Evolutionary conservation across 2,113 vertebrate genomes (phyloP).

Genomic region (Ammospiza caudacuta): DNA sequence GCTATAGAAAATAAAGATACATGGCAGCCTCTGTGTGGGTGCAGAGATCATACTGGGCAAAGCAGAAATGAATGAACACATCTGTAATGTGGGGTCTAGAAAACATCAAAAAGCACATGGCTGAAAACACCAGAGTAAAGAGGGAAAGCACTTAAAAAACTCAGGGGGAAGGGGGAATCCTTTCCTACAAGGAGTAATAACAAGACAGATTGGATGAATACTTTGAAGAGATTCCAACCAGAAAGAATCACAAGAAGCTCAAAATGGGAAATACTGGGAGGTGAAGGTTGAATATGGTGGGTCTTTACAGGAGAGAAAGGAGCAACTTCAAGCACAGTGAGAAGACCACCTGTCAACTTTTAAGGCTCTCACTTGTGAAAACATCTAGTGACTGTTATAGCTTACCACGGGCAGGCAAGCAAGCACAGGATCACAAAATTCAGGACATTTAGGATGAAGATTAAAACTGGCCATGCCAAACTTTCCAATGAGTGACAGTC

Average conservation of each 20-base stretch:
- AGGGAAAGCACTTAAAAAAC: not conserved
- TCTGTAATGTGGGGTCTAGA: rapidly evolving
- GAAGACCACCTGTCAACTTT: not conserved
- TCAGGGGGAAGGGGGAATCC: not conserved
- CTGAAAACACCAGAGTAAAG: not conserved
- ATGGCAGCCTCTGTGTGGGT: not conserved
- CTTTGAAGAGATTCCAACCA: not conserved
- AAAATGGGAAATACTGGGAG: not conserved
- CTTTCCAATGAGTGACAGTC: not conserved
- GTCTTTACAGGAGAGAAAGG: not conserved
- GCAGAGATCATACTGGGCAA: not conserved
- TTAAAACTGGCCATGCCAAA: not conserved
- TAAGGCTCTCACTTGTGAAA: not conserved
- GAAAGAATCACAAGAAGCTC: not conserved
- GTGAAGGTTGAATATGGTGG: not conserved
- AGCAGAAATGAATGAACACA: not conserved
- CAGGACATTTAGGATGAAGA: not conserved
- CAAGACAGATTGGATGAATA: not conserved
- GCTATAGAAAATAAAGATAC: not conserved
- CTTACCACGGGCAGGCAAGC: not conserved
- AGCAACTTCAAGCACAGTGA: not conserved
- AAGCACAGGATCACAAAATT: not conserved
- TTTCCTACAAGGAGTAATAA: not conserved
- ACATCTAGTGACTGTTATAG: rapidly evolving
- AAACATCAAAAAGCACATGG: not conserved